These are phyloP conservation scores for Pseudanteris insignis DNA, from an alignment of 2,888 invertebrate genomes.

Conservation along the genomic window DNA sequence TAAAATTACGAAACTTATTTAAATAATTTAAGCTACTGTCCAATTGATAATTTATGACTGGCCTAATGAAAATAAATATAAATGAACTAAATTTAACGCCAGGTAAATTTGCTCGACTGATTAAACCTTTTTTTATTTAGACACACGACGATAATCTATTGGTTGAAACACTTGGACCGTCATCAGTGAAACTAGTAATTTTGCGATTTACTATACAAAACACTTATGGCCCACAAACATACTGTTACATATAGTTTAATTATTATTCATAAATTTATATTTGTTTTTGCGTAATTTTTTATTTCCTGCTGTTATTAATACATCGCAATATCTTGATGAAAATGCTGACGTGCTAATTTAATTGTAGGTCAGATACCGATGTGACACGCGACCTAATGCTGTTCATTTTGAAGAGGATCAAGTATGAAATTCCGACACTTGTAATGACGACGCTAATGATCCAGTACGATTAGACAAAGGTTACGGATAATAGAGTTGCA, in stretches of 20 bases:
- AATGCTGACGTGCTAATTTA: background rate
- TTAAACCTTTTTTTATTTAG: too few relatives aligned
- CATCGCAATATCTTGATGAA: background rate
- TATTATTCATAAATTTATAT: background rate
- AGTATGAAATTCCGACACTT: conserved; percentile 29
- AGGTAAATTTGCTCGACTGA: too few relatives aligned
- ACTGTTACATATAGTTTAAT: too few relatives aligned
- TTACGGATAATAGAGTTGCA: conserved; percentile 14
- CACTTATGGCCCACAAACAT: too few relatives aligned
- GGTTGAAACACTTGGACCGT: background rate
- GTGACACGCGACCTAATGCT: conserved; percentile 21
- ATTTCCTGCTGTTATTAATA: background rate
- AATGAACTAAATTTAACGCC: too few relatives aligned
- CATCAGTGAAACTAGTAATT: background rate
- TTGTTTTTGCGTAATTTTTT: background rate
- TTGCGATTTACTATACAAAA: too few relatives aligned
- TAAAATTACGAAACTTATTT: too few relatives aligned
- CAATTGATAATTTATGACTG: too few relatives aligned
- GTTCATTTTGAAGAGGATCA: conserved; percentile 30
- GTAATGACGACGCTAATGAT: conserved; percentile 13
- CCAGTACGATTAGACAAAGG: conserved; percentile 11
- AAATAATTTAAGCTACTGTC: too few relatives aligned
- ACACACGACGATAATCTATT: background rate
- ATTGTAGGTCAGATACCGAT: conserved; percentile 25
- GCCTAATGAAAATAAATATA: too few relatives aligned